Evolutionary conservation across 2,113 vertebrate species (phyloP), one percentile per base, ranked within the genome.

Genomic region (Ameiurus melas): DNA sequence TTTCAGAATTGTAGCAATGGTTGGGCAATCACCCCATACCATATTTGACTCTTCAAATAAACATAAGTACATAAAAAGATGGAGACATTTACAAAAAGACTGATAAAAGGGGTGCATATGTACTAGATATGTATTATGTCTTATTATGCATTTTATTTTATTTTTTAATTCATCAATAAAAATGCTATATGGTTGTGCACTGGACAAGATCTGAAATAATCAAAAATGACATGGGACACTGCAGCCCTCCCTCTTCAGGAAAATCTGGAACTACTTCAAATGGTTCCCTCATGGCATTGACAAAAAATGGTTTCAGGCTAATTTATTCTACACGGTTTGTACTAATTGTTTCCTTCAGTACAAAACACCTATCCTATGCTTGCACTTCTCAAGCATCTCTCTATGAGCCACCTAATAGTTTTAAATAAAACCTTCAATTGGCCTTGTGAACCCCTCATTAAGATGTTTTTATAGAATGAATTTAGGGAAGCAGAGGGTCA

Each of bases 381-480:
- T 77, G 30, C 43, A 89, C n/a, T 47, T 85, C 17, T 55, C 47
- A 75, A 79, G 86, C 89, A 87, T 68, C 84, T 90, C 87, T 90
- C 86, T 64, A 71, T 93, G 90, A 91, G 80, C 92, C 95, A 92
- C 92, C 95, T 96, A 96, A 97, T 93, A 95, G 94, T 94, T 96
- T 96, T 96, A 96, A 96, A 96, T 97, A 96, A 97, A 97, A 97
- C 93, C 95, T 95, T 94, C 95, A 96, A 96, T 95, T 96, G 96
- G 94, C 95, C 94, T 95, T 96, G 96, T 97, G 97, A 97, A 97
- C 94, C 95, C 96, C 96, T 97, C 96, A 97, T 97, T 97, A 97
- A 93, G 93, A 95, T 95, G 95, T 97, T 97, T 97, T 97, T 96
- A 97, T 96, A 96, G 96, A 96, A 96, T 95, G 94, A 96, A 94